These are phyloP conservation scores for Ernsta delagoae DNA, from an alignment of 2,888 invertebrate species.

Conservation along the genomic window DNA sequence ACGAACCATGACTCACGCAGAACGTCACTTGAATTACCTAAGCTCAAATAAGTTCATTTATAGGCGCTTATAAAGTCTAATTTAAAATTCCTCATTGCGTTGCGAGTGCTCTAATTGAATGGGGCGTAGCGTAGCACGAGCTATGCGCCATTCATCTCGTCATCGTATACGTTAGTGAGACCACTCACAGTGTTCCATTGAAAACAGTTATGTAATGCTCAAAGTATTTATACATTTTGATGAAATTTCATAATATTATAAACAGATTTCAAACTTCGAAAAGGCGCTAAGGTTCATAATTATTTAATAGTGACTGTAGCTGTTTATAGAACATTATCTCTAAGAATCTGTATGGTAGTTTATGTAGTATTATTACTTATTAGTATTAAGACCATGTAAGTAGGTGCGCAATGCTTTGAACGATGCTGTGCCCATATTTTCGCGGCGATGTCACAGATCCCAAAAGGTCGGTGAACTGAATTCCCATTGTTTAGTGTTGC, in stretches of 20 bases:
- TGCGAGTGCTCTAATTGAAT: constrained; percentile 64
- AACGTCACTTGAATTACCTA: constrained; percentile 70
- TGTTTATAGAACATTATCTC: constrained; percentile 1
- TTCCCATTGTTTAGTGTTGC: constrained; percentile 81
- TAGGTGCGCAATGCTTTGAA: constrained; percentile 58
- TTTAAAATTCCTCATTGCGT: constrained; percentile 71
- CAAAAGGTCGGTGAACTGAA: constrained; percentile 79
- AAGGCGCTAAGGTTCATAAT: too few species aligned
- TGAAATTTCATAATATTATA: not conserved
- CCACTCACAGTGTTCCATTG: constrained; percentile 24
- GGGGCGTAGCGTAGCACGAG: constrained; percentile 76
- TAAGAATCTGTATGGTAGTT: constrained; percentile 30
- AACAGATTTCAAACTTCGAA: too few species aligned
- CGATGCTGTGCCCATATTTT: constrained; percentile 76
- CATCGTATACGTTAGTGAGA: constrained; percentile 49
- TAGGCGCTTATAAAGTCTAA: constrained; percentile 58
- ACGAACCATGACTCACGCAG: constrained; percentile 52
- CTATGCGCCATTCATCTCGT: constrained; percentile 68
- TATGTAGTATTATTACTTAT: constrained; percentile 35
- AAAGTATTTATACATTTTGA: not conserved
- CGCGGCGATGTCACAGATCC: constrained; percentile 79
- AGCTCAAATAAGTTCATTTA: constrained; percentile 48
- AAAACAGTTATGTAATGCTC: constrained; percentile 11
- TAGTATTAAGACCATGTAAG: constrained; percentile 10
- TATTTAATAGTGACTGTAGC: not conserved